Evolutionary conservation across 2,888 invertebrate species (phyloP).

Genomic region (Hydrotaea cyrtoneurina): DNA sequence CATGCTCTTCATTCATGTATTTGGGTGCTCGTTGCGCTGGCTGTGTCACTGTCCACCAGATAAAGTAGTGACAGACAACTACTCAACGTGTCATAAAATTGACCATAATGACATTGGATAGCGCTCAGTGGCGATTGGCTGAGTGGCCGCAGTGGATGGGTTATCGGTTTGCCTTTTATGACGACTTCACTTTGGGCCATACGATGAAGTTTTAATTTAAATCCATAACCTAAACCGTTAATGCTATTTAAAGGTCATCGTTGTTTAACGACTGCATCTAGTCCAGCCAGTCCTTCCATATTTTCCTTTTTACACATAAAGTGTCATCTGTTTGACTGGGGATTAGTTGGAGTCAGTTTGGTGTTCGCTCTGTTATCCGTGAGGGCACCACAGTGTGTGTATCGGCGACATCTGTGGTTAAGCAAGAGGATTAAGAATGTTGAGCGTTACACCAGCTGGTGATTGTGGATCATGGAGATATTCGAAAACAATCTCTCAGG

Average conservation of each 20-base stretch:
- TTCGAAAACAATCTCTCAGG: too few relatives aligned
- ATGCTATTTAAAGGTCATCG: conserved; percentile 19
- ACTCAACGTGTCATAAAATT: conserved; percentile 58
- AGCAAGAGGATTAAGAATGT: too few relatives aligned
- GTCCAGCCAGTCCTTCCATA: not conserved
- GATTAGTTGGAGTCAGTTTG: not conserved
- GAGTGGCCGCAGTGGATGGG: not conserved
- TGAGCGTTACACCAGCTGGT: too few relatives aligned
- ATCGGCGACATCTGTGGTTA: too few relatives aligned
- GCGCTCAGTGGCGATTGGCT: not conserved
- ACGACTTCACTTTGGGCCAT: not conserved
- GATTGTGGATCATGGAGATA: too few relatives aligned
- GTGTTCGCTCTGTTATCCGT: too few relatives aligned
- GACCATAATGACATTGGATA: conserved; percentile 44
- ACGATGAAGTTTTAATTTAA: conserved; percentile 33
- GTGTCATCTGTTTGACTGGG: not conserved
- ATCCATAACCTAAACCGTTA: conserved; percentile 33
- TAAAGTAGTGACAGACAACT: conserved; percentile 36
- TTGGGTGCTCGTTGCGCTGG: not conserved
- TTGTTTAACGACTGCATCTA: not conserved
- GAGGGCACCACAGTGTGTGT: too few relatives aligned
- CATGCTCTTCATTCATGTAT: not conserved
- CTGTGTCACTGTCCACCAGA: conserved; percentile 1
- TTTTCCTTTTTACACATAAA: too few relatives aligned
- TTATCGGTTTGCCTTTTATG: not conserved